Percentiles rank a stretch among this genome's conserved stretches.
phyloP scores from a whole-genome alignment of 2,113 vertebrate genomes.

The Ahaetulla prasina region DNA sequence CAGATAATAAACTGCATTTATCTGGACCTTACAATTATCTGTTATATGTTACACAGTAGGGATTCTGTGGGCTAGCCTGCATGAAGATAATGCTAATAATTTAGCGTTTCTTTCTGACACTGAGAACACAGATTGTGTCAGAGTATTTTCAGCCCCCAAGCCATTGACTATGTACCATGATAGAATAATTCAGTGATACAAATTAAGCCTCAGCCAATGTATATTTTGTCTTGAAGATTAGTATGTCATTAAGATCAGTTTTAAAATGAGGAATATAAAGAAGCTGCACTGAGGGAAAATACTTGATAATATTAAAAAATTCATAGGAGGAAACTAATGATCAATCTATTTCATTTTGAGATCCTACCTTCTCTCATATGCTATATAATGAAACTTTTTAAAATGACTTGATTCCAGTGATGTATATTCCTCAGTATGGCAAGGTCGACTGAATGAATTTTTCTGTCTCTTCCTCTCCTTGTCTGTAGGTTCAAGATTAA shows the following conservation, averaged over 20 bases:
- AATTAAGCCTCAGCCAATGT: background rate
- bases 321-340: background rate
- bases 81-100: constrained; percentile 10
- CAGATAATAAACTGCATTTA: constrained; percentile 23
- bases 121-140: constrained; percentile 4
- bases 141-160: background rate
- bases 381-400: background rate
- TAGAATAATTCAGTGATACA: accelerated
- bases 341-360: background rate
- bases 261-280: background rate
- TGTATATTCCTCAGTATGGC: background rate
- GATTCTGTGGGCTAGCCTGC: constrained; percentile 6
- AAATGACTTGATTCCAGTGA: background rate
- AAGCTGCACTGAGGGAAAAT: accelerated
- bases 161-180: background rate
- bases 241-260: background rate
- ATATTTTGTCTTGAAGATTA: constrained; percentile 31
- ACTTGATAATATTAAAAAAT: background rate
- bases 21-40: constrained; percentile 1
- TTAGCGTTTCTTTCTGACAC: background rate
- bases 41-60: background rate
- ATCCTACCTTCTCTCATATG: background rate
- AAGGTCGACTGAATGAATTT: background rate
- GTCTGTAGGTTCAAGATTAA: background rate
- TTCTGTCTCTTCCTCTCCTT: background rate